Evolutionary conservation across 2,113 vertebrate species (phyloP).

Genomic region (Forbesichthys agassizii): DNA sequence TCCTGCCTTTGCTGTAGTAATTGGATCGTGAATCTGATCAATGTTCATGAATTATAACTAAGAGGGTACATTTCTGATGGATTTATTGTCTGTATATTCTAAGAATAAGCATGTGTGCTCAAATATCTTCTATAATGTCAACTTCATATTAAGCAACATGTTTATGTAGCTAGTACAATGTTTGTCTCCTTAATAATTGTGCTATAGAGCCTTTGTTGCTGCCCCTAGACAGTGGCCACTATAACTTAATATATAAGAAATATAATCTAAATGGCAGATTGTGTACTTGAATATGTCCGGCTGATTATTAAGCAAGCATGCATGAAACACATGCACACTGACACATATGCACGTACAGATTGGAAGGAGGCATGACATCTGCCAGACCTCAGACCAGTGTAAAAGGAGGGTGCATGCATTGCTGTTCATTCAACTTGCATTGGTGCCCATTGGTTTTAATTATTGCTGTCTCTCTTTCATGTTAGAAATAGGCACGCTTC

Average conservation of each 20-base stretch:
- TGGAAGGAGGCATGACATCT: constrained; percentile 92
- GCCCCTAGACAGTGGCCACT: too few species aligned
- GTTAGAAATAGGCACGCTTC: constrained; percentile 86
- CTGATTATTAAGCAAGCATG: constrained; percentile 12
- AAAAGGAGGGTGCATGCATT: constrained; percentile 54
- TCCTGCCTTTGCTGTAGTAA: constrained; percentile 45
- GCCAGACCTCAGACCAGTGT: constrained; percentile 89
- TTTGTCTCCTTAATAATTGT: too few species aligned
- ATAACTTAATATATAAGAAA: not conserved
- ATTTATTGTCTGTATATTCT: constrained; percentile 9
- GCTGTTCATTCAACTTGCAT: constrained; percentile 88
- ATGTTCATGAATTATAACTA: constrained; percentile 18
- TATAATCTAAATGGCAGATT: not conserved
- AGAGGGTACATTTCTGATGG: constrained; percentile 3
- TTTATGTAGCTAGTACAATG: too few species aligned
- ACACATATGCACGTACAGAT: constrained; percentile 76
- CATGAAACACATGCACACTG: constrained; percentile 10
- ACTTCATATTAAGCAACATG: too few species aligned
- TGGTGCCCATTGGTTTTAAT: constrained; percentile 97
- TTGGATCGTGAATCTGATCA: constrained; percentile 40
- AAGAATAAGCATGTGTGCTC: too few species aligned
- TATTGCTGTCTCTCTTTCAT: constrained; percentile 86
- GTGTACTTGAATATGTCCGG: constrained; percentile 25
- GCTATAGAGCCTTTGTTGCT: too few species aligned
- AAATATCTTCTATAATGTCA: too few species aligned